Base-by-base conservation (phyloP, 2,113 vertebrate species). In the Chascanopsetta lugubris region DNA sequence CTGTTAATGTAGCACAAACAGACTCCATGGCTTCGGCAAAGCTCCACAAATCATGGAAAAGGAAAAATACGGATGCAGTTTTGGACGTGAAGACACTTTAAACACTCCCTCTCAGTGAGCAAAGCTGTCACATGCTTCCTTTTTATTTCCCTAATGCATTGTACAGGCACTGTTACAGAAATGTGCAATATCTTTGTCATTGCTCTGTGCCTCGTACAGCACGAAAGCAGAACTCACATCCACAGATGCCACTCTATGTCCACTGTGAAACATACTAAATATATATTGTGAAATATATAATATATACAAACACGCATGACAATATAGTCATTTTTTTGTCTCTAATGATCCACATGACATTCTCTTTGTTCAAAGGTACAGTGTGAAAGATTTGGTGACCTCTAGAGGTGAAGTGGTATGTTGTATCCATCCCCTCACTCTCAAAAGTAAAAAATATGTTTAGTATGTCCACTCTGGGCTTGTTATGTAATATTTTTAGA, bases 131-230 rank as follows among this genome's bases (percentile, higher is more conserved):
- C 25, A 34, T 68, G 38, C 55, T 57, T 58, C 61, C 59, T 54
- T 62, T 77, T 82, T 40, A 77, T 82, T 77, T 77, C 79, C 79
- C 79, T 53, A 56, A 74, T 74, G 79, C 46, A 82, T 74, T 40
- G 38, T n/a, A 40, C n/a, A 17, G 38, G 15, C 38, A 40, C 38
- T n/a, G 15, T 7, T 40, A 40, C 17, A 40, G 38, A 40, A 40
- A 40, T 40, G 38, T 66, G 51, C 65, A 77, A 77, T 82, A 82
- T 82, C 61, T n/a, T 45, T 40, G 57, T 77, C 69, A 77, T 70
- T 82, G 79, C 57, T 40, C 38, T n/a, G 15, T 40, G 38, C 38
- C 38, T n/a, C 38, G n/a, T 6, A 40, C 6, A 40, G 5, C 38
- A 58, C 36, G 64, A 15, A 46, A 55, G 58, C 20, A 34, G 0